A percentile compares a stretch with the other conserved stretches of the same genome.
phyloP scores from a whole-genome alignment of 2,888 invertebrate genomes.

The Eupelmus urozonus region DNA sequence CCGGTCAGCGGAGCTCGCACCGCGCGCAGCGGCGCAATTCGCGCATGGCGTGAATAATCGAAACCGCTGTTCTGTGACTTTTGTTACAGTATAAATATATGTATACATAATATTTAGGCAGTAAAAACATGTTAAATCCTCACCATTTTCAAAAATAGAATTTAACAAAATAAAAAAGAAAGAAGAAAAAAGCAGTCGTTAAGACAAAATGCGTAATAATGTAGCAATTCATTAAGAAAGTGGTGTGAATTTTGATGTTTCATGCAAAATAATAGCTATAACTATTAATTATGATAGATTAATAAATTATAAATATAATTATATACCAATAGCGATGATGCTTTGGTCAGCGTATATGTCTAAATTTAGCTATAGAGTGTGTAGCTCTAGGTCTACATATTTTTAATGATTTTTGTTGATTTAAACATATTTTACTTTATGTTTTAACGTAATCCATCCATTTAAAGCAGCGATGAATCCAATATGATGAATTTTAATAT shows the following conservation, averaged over 20 bases:
- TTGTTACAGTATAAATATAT: slow-evolving; percentile 64
- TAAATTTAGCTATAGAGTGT: slow-evolving; percentile 75
- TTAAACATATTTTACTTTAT: slow-evolving; percentile 58
- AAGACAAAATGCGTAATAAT: no score
- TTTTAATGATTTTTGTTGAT: slow-evolving; percentile 64
- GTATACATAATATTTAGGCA: slow-evolving; percentile 60
- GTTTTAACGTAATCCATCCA: slow-evolving; percentile 54
- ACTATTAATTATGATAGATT: slow-evolving; percentile 66
- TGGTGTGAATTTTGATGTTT: slow-evolving; percentile 67
- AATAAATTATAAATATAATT: slow-evolving; percentile 69
- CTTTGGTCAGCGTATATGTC: slow-evolving; percentile 77
- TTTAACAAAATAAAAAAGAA: slow-evolving; percentile 10
- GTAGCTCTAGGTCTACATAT: slow-evolving; percentile 71
- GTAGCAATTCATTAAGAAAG: slow-evolving; percentile 55
- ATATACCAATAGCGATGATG: slow-evolving; percentile 72
- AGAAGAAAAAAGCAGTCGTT: slow-evolving; percentile 16
- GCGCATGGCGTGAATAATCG: no score
- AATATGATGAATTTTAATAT: slow-evolving; percentile 40
- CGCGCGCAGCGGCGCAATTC: no score
- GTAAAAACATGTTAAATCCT: slow-evolving; percentile 45
- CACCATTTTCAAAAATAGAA: slow-evolving; percentile 43
- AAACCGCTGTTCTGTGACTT: no score
- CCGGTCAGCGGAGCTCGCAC: no score
- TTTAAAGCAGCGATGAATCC: slow-evolving; percentile 50
- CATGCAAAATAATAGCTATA: slow-evolving; percentile 66